Evolutionary conservation across 1,140 invertebrate genomes (phyloP).

Genomic region (Drosophila erecta): DNA sequence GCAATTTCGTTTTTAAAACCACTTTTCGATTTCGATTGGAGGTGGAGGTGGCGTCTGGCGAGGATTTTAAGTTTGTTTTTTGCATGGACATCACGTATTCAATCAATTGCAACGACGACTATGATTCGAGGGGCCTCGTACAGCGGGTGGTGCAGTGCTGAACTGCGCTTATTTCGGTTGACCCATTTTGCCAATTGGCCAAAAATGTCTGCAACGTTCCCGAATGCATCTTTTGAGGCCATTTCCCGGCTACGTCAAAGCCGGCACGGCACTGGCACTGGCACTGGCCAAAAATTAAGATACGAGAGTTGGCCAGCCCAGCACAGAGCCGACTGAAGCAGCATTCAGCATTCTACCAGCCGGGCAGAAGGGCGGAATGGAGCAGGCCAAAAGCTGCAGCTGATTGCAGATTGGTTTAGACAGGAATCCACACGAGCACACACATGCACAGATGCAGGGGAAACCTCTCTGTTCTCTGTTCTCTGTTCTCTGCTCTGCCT

Average conservation of each 20-base stretch:
- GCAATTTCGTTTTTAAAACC: constrained; percentile 81
- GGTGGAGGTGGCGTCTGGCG: constrained; percentile 13
- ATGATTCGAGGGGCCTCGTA: constrained; percentile 21
- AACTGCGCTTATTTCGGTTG: constrained; percentile 73
- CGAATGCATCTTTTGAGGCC: constrained; percentile 53
- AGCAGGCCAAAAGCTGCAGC: constrained; percentile 60
- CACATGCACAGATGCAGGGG: not conserved
- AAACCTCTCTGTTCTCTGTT: constrained; percentile 19
- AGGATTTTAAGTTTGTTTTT: constrained; percentile 80
- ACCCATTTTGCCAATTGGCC: constrained; percentile 77
- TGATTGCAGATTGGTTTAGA: constrained; percentile 80
- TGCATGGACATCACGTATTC: constrained; percentile 82
- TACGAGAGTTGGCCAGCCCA: constrained; percentile 48
- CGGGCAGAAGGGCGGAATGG: not conserved
- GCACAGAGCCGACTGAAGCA: not conserved
- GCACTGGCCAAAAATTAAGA: constrained; percentile 63
- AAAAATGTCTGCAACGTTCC: constrained; percentile 69
- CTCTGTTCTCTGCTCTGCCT: constrained; percentile 13
- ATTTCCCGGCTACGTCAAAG: constrained; percentile 12
- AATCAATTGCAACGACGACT: constrained; percentile 78
- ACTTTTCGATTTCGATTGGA: constrained; percentile 69
- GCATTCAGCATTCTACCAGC: too few relatives aligned
- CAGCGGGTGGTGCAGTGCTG: constrained; percentile 12
- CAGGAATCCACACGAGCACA: constrained; percentile 31
- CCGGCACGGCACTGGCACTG: not conserved